Evolutionary conservation across 2,888 invertebrate genomes (phyloP), one percentile per base, ranked within the genome.

Genomic region (Archaeoteleia sp.): DNA sequence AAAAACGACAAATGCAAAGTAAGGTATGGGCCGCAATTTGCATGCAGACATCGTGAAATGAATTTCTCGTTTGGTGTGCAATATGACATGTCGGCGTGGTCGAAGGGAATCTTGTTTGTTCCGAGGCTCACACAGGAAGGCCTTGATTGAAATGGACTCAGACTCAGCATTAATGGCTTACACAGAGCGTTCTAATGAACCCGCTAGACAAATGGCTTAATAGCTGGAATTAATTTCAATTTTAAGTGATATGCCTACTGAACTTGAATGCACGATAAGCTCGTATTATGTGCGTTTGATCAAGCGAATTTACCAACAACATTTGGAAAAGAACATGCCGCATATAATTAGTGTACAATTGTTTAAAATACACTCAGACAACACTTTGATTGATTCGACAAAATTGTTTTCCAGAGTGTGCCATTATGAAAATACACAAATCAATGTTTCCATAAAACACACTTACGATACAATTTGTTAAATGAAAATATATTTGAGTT

Each of bases 141-240:
- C 40, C 39, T 40, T 53, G 53, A 66, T 58, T 53, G 42, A 58
- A 53, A 58, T 48, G 30, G 58, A 53, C 37, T 46, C 48, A 58
- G 27, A 17, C 48, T 30, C 35, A 27, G 42, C 37, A 58, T 66
- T 66, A 58, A 66, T 66, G 58, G 53, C 39, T 66, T 42, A 35
- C 53, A 58, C 39, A 12, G 48, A 48, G 32, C 23, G 25, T 60
- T 43, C 23, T 49, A 48, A 54, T 53, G 46, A 45, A 46, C 42
- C 7, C 29, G 12, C 12, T 23, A 29, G 29, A 43, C 51, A 34
- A 58, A 48, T 32, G 43, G 43, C 45, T 40, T 42, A 42, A 54
- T 63, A 39, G 23, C 23, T 45, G 14, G 37, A 43, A 55, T 55
- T 55, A 48, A 63, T 63, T 49, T 49, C 35, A 32, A 39, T 43